Evolutionary conservation across 1,140 invertebrate genomes (phyloP).

Genomic region (Babylonia areolata): DNA sequence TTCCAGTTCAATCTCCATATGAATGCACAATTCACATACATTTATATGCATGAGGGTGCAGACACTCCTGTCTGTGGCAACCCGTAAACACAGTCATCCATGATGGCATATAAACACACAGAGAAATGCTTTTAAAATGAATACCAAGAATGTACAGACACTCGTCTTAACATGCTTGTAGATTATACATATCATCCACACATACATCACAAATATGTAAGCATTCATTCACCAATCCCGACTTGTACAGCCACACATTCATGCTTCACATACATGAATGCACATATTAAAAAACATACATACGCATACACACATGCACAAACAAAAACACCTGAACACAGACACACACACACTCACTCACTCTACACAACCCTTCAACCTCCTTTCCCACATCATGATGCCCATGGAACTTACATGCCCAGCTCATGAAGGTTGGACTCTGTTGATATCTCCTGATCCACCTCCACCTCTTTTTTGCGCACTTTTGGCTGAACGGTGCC

Average conservation of each 20-base stretch:
- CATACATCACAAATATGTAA: too few relatives aligned
- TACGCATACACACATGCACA: background rate
- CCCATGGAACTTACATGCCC: constrained; percentile 77
- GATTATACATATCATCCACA: too few relatives aligned
- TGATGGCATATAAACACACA: too few relatives aligned
- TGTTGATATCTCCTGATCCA: constrained; percentile 47
- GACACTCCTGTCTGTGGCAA: too few relatives aligned
- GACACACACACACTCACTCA: background rate
- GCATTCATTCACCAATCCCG: background rate
- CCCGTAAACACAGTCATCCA: too few relatives aligned
- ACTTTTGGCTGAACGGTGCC: constrained; percentile 54
- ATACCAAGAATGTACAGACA: too few relatives aligned
- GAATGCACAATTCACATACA: too few relatives aligned
- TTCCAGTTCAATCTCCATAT: too few relatives aligned
- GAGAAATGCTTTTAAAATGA: too few relatives aligned
- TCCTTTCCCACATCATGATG: background rate
- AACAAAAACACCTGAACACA: background rate
- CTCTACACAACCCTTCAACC: background rate
- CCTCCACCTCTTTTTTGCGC: constrained; percentile 50
- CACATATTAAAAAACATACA: too few relatives aligned
- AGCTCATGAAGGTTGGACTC: constrained; percentile 78
- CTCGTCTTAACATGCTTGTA: too few relatives aligned
- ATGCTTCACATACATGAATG: background rate
- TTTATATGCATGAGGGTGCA: too few relatives aligned
- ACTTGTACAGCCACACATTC: background rate